Conservation (phyloP, 1,140 invertebrate species). For the Aphaenogaster rudis region DNA sequence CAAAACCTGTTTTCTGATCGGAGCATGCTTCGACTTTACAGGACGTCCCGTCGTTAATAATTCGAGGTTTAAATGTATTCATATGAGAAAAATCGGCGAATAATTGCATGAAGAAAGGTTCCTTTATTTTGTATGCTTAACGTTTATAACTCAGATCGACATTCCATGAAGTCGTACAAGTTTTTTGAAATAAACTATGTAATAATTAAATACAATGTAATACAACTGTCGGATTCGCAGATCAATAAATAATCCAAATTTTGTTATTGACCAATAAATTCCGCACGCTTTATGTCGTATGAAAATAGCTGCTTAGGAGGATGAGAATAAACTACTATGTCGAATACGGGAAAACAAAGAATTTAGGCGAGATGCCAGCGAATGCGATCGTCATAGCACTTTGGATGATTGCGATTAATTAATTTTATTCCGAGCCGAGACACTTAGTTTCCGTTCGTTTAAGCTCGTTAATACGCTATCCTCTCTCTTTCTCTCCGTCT, state of each 20-base stretch:
- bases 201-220: not conserved
- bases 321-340: constrained; percentile 27
- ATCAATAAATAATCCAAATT: not conserved
- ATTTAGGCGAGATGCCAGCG: constrained; percentile 78
- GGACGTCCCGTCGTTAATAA: constrained; percentile 67
- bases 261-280: constrained; percentile 8
- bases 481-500: constrained; percentile 55
- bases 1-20: constrained; percentile 66
- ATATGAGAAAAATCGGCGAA: constrained; percentile 6
- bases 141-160: not conserved
- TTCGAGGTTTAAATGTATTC: constrained; percentile 43
- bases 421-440: constrained; percentile 86
- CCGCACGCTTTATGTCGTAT: not conserved
- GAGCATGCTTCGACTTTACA: not conserved
- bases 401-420: constrained; percentile 87
- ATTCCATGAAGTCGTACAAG: not conserved
- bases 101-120: not conserved
- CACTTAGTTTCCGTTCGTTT: constrained; percentile 87
- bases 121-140: not conserved
- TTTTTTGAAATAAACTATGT: not conserved
- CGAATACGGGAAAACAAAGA: constrained; percentile 70
- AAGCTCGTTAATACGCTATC: constrained; percentile 82
- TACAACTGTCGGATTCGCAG: not conserved
- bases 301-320: constrained; percentile 8
- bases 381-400: constrained; percentile 80